Percentiles rank a stretch among this genome's conserved stretches.
These are phyloP conservation scores for Cyclargus thomasi DNA, from an alignment of 1,140 invertebrate genomes.

Conservation along the genomic window DNA sequence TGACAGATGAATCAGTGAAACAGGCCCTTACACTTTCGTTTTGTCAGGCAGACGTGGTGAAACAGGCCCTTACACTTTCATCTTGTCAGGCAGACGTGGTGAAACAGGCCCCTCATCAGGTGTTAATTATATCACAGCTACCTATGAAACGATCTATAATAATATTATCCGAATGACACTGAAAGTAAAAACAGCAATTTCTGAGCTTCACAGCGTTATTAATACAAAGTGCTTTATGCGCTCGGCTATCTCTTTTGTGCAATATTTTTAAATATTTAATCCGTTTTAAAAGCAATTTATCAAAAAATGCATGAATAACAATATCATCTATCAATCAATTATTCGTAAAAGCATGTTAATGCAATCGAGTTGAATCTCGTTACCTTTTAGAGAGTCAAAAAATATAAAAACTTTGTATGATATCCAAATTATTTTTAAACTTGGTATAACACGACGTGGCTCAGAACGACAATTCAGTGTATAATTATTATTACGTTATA, in stretches of 20 bases:
- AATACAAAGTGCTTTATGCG: background rate
- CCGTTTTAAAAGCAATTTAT: background rate
- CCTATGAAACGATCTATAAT: too few species aligned
- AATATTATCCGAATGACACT: background rate
- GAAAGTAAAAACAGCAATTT: background rate
- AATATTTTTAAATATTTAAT: background rate
- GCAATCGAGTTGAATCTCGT: constrained; percentile 18
- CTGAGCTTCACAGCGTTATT: background rate
- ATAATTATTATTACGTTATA: too few species aligned
- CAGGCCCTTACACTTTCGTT: too few species aligned
- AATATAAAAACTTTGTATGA: background rate
- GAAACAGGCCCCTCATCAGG: too few species aligned
- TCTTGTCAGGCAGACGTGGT: too few species aligned
- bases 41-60: too few species aligned
- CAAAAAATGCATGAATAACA: background rate
- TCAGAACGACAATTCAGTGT: too few species aligned
- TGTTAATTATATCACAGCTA: too few species aligned
- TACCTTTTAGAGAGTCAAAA: background rate
- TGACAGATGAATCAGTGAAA: too few species aligned
- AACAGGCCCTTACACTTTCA: too few species aligned
- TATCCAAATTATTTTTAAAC: too few species aligned
- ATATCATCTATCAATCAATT: constrained; percentile 3
- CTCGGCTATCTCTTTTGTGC: background rate
- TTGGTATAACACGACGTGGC: too few species aligned
- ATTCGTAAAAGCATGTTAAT: background rate